Conservation (phyloP, 2,113 vertebrate species). For the Tauraco erythrolophus region DNA sequence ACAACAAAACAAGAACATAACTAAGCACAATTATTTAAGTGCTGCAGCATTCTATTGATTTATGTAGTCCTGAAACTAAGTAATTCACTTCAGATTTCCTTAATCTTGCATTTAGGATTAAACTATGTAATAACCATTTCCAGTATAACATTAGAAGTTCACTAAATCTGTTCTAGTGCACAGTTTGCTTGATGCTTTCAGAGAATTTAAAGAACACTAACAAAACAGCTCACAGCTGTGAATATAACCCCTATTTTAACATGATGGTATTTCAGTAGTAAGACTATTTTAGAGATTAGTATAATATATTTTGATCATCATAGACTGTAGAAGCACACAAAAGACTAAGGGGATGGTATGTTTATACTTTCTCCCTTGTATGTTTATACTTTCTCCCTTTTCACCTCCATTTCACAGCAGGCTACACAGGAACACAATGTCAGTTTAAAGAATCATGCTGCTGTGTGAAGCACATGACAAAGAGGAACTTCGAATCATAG, state of each 20-base stretch:
- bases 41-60: not conserved
- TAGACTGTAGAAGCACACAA: not conserved
- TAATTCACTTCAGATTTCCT: not conserved
- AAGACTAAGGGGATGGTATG: not conserved
- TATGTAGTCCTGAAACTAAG: not conserved
- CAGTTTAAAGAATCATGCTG: not conserved
- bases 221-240: not conserved
- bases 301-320: not conserved
- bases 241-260: not conserved
- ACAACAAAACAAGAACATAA: not conserved
- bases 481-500: not conserved
- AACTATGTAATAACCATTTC: not conserved
- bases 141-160: not conserved
- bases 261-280: not conserved
- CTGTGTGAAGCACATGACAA: not conserved
- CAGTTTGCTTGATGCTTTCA: not conserved
- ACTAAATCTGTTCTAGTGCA: not conserved
- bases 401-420: not conserved
- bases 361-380: not conserved
- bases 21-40: not conserved
- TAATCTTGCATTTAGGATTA: not conserved
- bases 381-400: not conserved
- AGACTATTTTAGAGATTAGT: not conserved
- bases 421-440: accelerated
- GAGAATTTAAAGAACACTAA: not conserved